A percentile compares a stretch with the other conserved stretches of the same genome.
phyloP scores from a whole-genome alignment of 2,113 vertebrate species.

The Actinemys pallida region DNA sequence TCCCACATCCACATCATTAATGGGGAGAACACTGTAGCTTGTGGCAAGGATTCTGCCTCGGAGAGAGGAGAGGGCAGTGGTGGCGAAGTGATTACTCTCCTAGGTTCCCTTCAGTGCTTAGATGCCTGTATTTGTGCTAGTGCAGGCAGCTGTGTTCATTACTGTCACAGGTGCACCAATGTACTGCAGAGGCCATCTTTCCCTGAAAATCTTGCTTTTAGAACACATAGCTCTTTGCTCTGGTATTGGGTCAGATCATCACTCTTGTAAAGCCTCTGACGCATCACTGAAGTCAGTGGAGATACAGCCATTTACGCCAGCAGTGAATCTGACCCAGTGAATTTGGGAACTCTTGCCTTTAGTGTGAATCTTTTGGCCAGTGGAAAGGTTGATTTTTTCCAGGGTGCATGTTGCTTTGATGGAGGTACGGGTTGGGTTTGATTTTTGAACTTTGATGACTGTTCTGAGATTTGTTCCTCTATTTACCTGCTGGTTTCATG shows the following conservation, averaged over 20 bases:
- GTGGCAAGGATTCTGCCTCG: neutral
- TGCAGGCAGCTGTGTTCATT: neutral
- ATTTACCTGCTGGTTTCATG: accelerated
- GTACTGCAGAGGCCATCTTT: neutral
- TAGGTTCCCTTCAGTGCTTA: no score
- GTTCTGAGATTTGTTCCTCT: accelerated
- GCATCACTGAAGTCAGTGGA: neutral
- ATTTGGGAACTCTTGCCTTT: neutral
- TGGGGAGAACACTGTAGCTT: neutral
- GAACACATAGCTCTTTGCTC: neutral
- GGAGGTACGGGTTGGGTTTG: neutral
- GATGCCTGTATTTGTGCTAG: neutral
- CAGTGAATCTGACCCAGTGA: neutral
- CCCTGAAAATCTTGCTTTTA: neutral
- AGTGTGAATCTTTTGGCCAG: neutral
- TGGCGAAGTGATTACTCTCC: neutral
- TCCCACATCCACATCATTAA: neutral
- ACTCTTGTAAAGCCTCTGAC: neutral
- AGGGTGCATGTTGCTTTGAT: neutral
- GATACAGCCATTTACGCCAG: neutral
- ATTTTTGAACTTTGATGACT: accelerated
- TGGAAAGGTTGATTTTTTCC: neutral
- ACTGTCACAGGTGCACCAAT: neutral
- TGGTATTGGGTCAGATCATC: neutral
- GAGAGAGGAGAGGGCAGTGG: accelerated